Conservation (phyloP, 2,797 vertebrate genomes). For the Sarcophilus harrisii region DNA sequence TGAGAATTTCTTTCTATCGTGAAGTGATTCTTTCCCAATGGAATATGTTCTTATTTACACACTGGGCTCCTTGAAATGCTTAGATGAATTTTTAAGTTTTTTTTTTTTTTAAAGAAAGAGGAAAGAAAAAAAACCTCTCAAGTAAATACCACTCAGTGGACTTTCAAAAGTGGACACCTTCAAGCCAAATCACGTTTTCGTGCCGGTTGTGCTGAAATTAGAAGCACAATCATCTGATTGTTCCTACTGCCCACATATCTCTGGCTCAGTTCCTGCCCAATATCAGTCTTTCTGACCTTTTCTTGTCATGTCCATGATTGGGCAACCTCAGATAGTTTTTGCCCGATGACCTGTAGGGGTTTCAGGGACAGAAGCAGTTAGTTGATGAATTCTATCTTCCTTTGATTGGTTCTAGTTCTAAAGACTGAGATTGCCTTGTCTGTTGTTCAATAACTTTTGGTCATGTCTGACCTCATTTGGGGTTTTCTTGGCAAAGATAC, state of each 20-base stretch:
- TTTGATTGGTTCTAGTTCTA: background rate
- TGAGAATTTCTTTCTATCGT: background rate
- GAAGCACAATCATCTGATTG: background rate
- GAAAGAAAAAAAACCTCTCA: background rate
- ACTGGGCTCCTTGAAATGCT: constrained; percentile 11
- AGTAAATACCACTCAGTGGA: background rate
- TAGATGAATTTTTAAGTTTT: background rate
- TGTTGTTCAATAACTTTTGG: background rate
- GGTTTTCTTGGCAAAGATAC: background rate
- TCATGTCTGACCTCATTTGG: background rate
- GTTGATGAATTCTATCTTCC: background rate
- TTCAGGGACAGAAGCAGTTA: background rate
- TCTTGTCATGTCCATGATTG: background rate
- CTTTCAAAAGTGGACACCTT: constrained; percentile 9
- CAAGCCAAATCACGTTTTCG: background rate
- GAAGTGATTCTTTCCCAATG: background rate
- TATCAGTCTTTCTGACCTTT: background rate
- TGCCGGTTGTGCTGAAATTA: background rate
- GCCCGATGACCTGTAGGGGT: background rate
- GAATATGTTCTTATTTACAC: background rate
- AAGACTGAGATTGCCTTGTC: background rate
- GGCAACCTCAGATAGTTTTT: background rate
- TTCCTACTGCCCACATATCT: background rate
- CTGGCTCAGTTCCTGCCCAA: constrained; percentile 24
- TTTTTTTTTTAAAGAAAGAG: background rate